Evolutionary conservation across 2,888 invertebrate species (phyloP).

Genomic region (Girardia tigrina): DNA sequence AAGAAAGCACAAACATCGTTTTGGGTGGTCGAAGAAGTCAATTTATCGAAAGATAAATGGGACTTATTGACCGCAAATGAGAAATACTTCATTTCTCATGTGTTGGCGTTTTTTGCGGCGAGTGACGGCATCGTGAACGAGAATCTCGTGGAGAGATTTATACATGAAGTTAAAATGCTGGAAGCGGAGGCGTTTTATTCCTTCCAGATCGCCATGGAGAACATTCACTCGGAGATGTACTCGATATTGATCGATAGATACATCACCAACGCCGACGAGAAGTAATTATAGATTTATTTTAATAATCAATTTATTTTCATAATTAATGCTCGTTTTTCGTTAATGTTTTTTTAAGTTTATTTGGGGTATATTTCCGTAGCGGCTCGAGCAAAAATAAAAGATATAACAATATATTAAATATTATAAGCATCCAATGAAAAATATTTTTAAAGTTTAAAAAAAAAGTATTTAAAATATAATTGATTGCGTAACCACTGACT

Average conservation of each 20-base stretch:
- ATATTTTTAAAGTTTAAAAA: no score
- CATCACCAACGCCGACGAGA: constrained; percentile 68
- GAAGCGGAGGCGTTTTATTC: constrained; percentile 97
- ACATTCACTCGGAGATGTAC: constrained; percentile 99
- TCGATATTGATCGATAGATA: constrained; percentile 91
- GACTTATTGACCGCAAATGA: constrained; percentile 67
- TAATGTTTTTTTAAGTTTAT: no score
- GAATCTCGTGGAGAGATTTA: constrained; percentile 88
- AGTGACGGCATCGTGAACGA: constrained; percentile 99
- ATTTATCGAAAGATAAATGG: constrained; percentile 90
- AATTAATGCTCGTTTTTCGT: no score
- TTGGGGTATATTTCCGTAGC: no score
- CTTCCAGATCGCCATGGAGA: constrained; percentile 97
- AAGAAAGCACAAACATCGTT: constrained; percentile 98
- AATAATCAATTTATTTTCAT: no score
- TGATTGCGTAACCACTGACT: no score
- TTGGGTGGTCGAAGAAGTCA: constrained; percentile 97
- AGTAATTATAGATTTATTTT: constrained; percentile 54
- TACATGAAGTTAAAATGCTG: constrained; percentile 85
- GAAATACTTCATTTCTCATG: constrained; percentile 82
- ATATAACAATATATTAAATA: no score
- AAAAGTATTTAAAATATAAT: no score
- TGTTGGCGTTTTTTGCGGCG: constrained; percentile 94
- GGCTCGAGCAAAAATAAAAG: no score
- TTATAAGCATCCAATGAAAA: no score